Percentiles rank a stretch among this genome's conserved stretches.
These are phyloP conservation scores for Syngnathus scovelli DNA, from an alignment of 2,113 vertebrate species.

Conservation along the genomic window DNA sequence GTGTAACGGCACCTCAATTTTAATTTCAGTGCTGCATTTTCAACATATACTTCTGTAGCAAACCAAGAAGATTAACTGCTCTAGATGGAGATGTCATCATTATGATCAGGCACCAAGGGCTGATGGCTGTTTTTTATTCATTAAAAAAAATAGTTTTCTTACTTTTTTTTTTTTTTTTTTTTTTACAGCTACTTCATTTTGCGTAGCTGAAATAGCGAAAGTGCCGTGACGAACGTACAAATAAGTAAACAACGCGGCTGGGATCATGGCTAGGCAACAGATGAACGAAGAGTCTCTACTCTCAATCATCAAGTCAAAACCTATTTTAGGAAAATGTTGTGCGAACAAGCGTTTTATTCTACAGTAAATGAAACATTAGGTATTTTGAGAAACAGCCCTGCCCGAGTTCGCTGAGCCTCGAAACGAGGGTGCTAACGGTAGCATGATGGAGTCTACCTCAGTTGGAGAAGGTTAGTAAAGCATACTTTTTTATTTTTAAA, in stretches of 20 bases:
- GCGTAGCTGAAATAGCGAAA: conserved; percentile 42
- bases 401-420: not conserved
- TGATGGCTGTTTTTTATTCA: not conserved
- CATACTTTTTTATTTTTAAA: not conserved
- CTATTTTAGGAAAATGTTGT: not conserved
- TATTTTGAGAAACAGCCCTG: not conserved
- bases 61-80: not conserved
- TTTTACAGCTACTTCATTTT: not conserved
- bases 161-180: not conserved
- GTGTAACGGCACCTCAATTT: not conserved
- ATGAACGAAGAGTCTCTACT: not conserved
- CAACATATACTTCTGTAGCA: not conserved
- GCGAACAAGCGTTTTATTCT: not conserved
- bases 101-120: too few relatives aligned
- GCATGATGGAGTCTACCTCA: conserved; percentile 4
- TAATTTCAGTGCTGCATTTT: not conserved
- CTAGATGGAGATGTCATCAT: too few relatives aligned
- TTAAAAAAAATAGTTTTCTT: not conserved
- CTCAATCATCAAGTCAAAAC: not conserved
- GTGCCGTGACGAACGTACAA: conserved; percentile 34
- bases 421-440: not conserved
- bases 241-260: conserved; percentile 45
- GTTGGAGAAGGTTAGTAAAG: not conserved
- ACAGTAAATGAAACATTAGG: not conserved
- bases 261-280: not conserved